These are phyloP conservation scores for Musca domestica DNA, from an alignment of 1,140 invertebrate genomes.

Conservation along the genomic window DNA sequence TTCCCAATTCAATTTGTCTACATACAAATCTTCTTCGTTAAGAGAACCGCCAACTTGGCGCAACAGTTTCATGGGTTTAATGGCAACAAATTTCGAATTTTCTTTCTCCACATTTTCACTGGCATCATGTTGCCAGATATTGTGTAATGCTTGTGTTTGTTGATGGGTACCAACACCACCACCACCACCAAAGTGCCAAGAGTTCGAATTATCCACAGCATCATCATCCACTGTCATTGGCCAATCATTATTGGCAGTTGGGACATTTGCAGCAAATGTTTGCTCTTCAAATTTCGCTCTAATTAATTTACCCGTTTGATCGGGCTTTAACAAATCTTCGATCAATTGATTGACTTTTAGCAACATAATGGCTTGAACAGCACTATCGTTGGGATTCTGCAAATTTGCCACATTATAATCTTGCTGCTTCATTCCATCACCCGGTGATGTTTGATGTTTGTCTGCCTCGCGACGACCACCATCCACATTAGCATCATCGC, in stretches of 20 bases:
- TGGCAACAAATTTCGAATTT: background rate
- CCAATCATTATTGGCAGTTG: background rate
- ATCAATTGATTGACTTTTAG: slow-evolving; percentile 27
- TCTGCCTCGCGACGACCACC: background rate
- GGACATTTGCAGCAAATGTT: background rate
- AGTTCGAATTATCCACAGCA: background rate
- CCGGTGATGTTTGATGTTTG: background rate
- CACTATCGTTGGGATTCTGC: background rate
- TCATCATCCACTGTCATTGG: background rate
- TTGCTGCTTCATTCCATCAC: background rate
- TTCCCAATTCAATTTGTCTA: slow-evolving; percentile 28
- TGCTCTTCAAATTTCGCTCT: slow-evolving; percentile 1
- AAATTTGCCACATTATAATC: background rate
- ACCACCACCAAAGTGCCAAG: slow-evolving; percentile 17
- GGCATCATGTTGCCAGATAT: slow-evolving; percentile 25
- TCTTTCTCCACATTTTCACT: background rate
- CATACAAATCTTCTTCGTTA: background rate
- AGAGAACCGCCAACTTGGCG: slow-evolving; percentile 13
- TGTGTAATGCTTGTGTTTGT: background rate
- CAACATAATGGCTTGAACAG: background rate
- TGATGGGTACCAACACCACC: background rate
- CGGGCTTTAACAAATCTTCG: slow-evolving; percentile 27
- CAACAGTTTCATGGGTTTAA: slow-evolving; percentile 22
- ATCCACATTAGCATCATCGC: background rate
- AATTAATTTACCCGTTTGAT: slow-evolving; percentile 22